Evolutionary conservation across 1,140 invertebrate genomes (phyloP).

Genomic region (Drosophila santomea): DNA sequence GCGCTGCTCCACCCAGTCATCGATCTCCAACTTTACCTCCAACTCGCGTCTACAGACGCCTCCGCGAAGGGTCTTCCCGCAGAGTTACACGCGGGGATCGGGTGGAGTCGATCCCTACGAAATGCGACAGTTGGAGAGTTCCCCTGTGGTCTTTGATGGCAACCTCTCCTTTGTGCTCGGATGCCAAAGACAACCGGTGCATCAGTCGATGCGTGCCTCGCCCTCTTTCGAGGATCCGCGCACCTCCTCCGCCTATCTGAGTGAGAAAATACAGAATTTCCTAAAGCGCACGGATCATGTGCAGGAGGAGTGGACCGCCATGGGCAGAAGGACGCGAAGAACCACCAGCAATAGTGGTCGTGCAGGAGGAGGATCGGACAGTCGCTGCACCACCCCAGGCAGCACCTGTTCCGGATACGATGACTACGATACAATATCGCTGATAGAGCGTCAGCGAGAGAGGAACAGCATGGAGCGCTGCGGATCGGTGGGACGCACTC

Average conservation of each 20-base stretch:
- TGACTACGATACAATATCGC: slow-evolving; percentile 78
- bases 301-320: slow-evolving; percentile 91
- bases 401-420: slow-evolving; percentile 65
- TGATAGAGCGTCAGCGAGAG: slow-evolving; percentile 80
- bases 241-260: slow-evolving; percentile 90
- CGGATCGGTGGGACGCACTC: slow-evolving; percentile 87
- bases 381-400: slow-evolving; percentile 71
- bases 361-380: slow-evolving; percentile 61
- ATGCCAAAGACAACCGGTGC: slow-evolving; percentile 88
- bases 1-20: slow-evolving; percentile 66
- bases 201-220: slow-evolving; percentile 88
- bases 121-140: slow-evolving; percentile 87
- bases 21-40: slow-evolving; percentile 27
- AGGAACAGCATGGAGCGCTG: slow-evolving; percentile 77
- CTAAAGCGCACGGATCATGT: slow-evolving; percentile 93
- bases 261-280: slow-evolving; percentile 91
- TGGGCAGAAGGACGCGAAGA: slow-evolving; percentile 84
- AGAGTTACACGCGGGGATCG: slow-evolving; percentile 85
- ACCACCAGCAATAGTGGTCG: slow-evolving; percentile 41
- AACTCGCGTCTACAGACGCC: slow-evolving; percentile 78
- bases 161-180: slow-evolving; percentile 92
- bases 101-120: slow-evolving; percentile 86
- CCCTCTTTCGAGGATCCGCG: slow-evolving; percentile 90
- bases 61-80: slow-evolving; percentile 88
- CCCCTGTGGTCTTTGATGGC: slow-evolving; percentile 92